Evolutionary conservation across 1,140 invertebrate species (phyloP), one percentile per base, ranked within the genome.

Genomic region (Drosophila parabipectinata): DNA sequence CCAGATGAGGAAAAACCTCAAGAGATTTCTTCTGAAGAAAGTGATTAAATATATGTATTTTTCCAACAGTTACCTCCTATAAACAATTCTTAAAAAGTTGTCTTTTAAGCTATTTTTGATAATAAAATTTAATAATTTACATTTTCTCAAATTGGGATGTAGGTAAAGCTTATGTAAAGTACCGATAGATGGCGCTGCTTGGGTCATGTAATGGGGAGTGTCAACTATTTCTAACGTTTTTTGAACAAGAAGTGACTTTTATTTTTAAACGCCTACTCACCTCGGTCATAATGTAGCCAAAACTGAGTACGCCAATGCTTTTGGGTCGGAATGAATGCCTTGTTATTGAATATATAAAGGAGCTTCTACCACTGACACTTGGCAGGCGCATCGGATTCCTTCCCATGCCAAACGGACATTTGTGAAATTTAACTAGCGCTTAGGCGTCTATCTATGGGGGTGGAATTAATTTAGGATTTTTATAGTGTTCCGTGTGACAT

Each of bases 21-120:
- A 8, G 64, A 72, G n/a, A 68, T 85, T 44, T 87, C 82, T n/a
- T 85, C 82, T 0, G 60, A 58, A 4, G 82, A 85, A 6, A 87
- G 74, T 32, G 78, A 87, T 66, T 82, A 75, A 34, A 18, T 9
- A 45, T 7, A 18, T n/a, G 44, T 15, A 59, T 58, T 10, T 37
- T 12, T 9, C 9, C 8, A 9, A 32, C 1, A 32, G 2, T 32
- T 32, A 32, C 32, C 10, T 10, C 9, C 0, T 37, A 37, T 2
- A 10, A 37, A 37, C n/a, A 12, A 37, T 12, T 5, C 34, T 37
- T 12, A 0, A 47, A 47, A 47, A 47, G n/a, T 45, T 28, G 5
- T 28, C 6, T 28, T 44, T 45, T 14, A 21, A 18, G 9, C 32
- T 32, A 32, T 32, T 28, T 28, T 10, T 1, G n/a, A 21, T 24